Conservation (phyloP, 1,140 invertebrate species). For the Cyclargus thomasi region DNA sequence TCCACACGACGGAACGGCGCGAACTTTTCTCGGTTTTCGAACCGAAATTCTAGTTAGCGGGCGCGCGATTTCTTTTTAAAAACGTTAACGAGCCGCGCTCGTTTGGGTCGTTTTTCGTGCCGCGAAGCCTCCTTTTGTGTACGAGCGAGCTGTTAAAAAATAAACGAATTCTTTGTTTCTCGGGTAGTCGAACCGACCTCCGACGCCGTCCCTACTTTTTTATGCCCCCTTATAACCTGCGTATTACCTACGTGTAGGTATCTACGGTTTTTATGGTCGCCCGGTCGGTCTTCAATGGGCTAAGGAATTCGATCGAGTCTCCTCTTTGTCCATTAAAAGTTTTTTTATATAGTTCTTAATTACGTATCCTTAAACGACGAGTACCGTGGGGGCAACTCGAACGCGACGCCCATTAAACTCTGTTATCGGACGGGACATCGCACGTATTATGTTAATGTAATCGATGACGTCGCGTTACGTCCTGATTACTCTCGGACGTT, state of each 20-base stretch:
- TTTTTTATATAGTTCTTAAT: slow-evolving; percentile 48
- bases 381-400: slow-evolving; percentile 35
- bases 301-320: slow-evolving; percentile 73
- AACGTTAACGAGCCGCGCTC: slow-evolving; percentile 72
- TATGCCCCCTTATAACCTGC: slow-evolving; percentile 73
- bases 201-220: slow-evolving; percentile 72
- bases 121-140: slow-evolving; percentile 69
- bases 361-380: slow-evolving; percentile 46
- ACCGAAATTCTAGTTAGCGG: slow-evolving; percentile 72
- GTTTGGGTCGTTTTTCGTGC: slow-evolving; percentile 70
- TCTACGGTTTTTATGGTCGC: slow-evolving; percentile 72
- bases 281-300: slow-evolving; percentile 73
- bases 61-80: slow-evolving; percentile 72
- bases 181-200: slow-evolving; percentile 71
- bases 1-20: slow-evolving; percentile 42
- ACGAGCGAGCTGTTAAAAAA: slow-evolving; percentile 74
- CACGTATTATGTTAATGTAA: slow-evolving; percentile 18
- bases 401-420: slow-evolving; percentile 26
- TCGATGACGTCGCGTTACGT: slow-evolving; percentile 19
- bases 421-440: slow-evolving; percentile 15
- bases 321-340: slow-evolving; percentile 54
- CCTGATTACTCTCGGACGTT: slow-evolving; percentile 16
- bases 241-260: slow-evolving; percentile 74
- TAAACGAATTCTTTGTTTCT: slow-evolving; percentile 75
- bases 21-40: slow-evolving; percentile 71